Evolutionary conservation across 2,888 invertebrate species (phyloP), one percentile per base, ranked within the genome.

Genomic region (Calephelis perditalis): DNA sequence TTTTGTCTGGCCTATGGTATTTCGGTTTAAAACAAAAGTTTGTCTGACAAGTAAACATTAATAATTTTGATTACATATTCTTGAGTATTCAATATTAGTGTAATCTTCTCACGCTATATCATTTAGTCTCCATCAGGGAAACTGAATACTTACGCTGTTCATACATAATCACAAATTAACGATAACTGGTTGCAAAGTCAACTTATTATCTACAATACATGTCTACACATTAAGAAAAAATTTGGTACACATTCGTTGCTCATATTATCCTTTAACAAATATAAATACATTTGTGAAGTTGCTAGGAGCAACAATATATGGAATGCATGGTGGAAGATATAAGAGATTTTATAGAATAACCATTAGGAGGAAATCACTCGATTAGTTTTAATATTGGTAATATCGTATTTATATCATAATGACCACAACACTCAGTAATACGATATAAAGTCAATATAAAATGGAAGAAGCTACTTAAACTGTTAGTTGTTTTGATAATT

Each of bases 161-260:
- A 45, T 45, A 46, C 36, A 57, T 44, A 36, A 46, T 45, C 36
- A 58, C 37, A 58, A 15, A 46, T 15, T 8, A 59, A 45, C 10
- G 55, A 60, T 12, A 54, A 65, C 69, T 66, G 71, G 78, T 15
- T 56, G 46, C 44, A 75, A 71, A 76, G 73, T 75, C 74, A 82
- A 83, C 83, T 84, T 84, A 87, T 84, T 86, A 87, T 62, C 80
- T 86, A 87, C 26, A 80, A 77, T 84, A 86, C 78, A 81, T 81
- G 70, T 79, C 78, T 86, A 84, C 76, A 77, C 76, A 73, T 79
- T 80, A 80, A 81, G 78, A 82, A 77, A 54, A 54, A 86, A 83
- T 89, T 90, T 90, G 90, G 89, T 89, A 87, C 87, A 84, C 78
- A 84, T 89, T 90, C 89, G 89, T 90, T 90, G 89, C 90, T 88